Evolutionary conservation across 2,888 invertebrate genomes (phyloP).

Genomic region (Oscheius onirici): DNA sequence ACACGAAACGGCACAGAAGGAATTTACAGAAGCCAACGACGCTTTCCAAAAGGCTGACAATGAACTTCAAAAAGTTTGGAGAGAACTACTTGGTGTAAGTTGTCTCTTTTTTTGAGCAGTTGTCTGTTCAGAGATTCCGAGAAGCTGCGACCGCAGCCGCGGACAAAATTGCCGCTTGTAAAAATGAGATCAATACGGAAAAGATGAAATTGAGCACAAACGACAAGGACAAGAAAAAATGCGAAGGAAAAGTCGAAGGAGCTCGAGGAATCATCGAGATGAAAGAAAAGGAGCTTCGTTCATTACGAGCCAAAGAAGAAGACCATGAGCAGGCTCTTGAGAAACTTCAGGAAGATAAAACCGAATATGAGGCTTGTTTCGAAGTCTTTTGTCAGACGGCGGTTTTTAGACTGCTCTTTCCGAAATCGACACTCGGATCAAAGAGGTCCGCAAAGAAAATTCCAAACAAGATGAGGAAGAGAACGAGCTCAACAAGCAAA

Average conservation of each 20-base stretch:
- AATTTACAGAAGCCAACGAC: conserved; percentile 51
- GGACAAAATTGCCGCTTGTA: conserved; percentile 75
- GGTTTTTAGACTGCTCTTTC: not conserved
- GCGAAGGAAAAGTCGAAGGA: not conserved
- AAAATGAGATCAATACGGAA: conserved; percentile 74
- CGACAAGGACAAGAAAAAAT: conserved; percentile 27
- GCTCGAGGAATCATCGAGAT: not conserved
- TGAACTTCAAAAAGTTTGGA: conserved; percentile 72
- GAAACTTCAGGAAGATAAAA: not conserved
- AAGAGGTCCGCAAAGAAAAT: conserved; percentile 11
- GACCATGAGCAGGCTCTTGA: not conserved
- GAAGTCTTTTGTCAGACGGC: not conserved
- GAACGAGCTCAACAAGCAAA: not conserved
- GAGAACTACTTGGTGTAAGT: conserved; percentile 37
- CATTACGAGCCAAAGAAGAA: not conserved
- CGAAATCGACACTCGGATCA: not conserved
- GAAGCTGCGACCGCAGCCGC: conserved; percentile 36
- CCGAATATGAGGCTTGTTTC: conserved; percentile 5
- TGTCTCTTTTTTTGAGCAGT: not conserved
- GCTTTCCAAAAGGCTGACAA: conserved; percentile 51
- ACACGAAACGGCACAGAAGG: conserved; percentile 74
- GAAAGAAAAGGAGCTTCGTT: conserved; percentile 17
- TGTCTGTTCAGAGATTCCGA: conserved; percentile 76
- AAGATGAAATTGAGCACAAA: conserved; percentile 65
- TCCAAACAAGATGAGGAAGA: conserved; percentile 12